These are phyloP conservation scores for Oscheius sp. DNA, from an alignment of 2,888 invertebrate genomes.

Conservation along the genomic window DNA sequence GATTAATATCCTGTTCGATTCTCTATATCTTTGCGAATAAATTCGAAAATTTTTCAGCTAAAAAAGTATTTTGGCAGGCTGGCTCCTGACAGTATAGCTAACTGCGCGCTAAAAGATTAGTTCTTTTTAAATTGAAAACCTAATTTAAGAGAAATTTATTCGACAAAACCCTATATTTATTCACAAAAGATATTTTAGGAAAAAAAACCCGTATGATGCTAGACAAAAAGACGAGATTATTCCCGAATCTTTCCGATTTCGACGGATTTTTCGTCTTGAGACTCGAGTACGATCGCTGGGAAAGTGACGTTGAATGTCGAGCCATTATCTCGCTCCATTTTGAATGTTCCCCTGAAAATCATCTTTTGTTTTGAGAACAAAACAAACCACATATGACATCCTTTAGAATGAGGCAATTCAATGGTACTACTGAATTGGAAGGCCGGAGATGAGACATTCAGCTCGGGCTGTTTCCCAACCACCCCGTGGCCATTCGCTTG, in stretches of 20 bases:
- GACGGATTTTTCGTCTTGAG: slow-evolving; percentile 40
- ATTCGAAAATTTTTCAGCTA: no score
- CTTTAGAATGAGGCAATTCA: slow-evolving; percentile 71
- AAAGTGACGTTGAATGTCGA: slow-evolving; percentile 95
- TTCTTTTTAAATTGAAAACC: no score
- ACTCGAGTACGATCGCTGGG: slow-evolving; percentile 92
- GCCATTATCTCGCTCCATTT: slow-evolving; percentile 96
- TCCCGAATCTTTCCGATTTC: slow-evolving; percentile 7
- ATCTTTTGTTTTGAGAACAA: neutral
- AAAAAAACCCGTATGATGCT: neutral
- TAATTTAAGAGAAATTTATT: no score
- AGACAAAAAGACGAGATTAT: neutral
- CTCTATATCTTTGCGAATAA: no score
- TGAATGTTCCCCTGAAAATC: slow-evolving; percentile 85
- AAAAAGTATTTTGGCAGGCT: no score
- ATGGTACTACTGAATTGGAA: slow-evolving; percentile 63
- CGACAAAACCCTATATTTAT: neutral
- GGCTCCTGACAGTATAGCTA: no score
- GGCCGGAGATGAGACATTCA: slow-evolving; percentile 52
- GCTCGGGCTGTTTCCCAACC: slow-evolving; percentile 55
- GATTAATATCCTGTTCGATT: no score
- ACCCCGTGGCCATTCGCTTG: slow-evolving; percentile 58
- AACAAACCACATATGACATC: slow-evolving; percentile 93
- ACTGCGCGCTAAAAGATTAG: no score
- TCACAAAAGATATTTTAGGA: neutral